Percentiles rank a stretch among this genome's conserved stretches.
Evolutionary conservation across 2,113 vertebrate species (phyloP).

Genomic region (Atlantisia rogersi): DNA sequence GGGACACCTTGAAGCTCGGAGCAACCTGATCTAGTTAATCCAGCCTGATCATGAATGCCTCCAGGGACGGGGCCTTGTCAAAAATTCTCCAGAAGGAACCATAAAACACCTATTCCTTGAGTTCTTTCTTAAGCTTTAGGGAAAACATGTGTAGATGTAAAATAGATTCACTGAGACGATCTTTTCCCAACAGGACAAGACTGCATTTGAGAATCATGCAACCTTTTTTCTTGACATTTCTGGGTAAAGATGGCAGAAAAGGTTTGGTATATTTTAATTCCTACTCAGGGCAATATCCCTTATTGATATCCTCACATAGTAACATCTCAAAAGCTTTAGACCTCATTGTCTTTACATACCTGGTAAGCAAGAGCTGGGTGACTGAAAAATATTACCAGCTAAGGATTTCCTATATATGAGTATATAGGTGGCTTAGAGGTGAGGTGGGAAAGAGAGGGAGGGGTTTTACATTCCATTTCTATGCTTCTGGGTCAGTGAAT

Average conservation of each 20-base stretch:
- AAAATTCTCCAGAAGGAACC: not conserved
- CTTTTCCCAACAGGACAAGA: not conserved
- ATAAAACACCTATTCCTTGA: not conserved
- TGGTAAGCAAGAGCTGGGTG: not conserved
- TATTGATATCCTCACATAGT: not conserved
- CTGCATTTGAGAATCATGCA: not conserved
- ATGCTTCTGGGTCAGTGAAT: not conserved
- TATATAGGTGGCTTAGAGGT: not conserved
- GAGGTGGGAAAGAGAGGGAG: not conserved
- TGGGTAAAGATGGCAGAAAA: not conserved
- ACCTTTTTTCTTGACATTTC: not conserved
- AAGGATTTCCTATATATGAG: not conserved
- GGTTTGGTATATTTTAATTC: not conserved
- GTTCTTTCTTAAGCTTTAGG: not conserved
- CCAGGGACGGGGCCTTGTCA: too few relatives aligned
- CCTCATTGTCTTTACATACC: not conserved
- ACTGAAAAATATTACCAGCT: not conserved
- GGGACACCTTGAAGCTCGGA: too few relatives aligned
- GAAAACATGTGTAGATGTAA: not conserved
- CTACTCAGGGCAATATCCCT: not conserved
- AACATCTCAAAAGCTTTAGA: not conserved
- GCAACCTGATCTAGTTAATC: too few relatives aligned
- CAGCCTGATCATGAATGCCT: too few relatives aligned
- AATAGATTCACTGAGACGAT: not conserved
- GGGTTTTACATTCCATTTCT: not conserved